Conservation (phyloP, 1,140 invertebrate species). For the Planococcus citri region DNA sequence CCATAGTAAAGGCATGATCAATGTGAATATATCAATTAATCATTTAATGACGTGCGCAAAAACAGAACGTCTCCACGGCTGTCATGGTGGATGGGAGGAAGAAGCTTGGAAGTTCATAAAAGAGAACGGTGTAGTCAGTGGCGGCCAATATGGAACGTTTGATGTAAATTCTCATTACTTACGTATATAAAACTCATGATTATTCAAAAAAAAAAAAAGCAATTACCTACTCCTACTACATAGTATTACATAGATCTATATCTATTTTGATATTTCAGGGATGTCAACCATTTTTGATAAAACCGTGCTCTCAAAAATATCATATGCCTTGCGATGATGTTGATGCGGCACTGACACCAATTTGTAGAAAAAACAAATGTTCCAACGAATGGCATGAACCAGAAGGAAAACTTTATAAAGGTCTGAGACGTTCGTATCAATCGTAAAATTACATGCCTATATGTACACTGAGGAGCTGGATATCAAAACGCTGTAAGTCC, state of each 20-base stretch:
- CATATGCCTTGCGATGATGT: neutral
- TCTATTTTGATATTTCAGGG: too few relatives aligned
- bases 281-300: constrained; percentile 22
- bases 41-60: constrained; percentile 1
- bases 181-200: too few relatives aligned
- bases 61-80: constrained; percentile 47
- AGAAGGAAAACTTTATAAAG: neutral
- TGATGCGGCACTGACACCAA: neutral
- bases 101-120: constrained; percentile 51
- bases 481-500: too few relatives aligned
- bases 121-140: constrained; percentile 42
- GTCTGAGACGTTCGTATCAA: neutral
- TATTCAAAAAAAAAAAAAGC: too few relatives aligned
- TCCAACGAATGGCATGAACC: neutral
- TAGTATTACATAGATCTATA: too few relatives aligned
- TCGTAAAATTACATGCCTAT: too few relatives aligned
- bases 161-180: constrained; percentile 29
- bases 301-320: neutral
- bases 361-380: neutral
- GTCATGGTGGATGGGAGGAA: constrained; percentile 51
- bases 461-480: too few relatives aligned
- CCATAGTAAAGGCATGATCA: neutral
- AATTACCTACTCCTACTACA: too few relatives aligned
- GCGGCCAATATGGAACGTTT: constrained; percentile 44
- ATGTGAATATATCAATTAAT: neutral